These are phyloP conservation scores for Temnothorax nylanderi DNA, from an alignment of 1,140 invertebrate species.

Conservation along the genomic window DNA sequence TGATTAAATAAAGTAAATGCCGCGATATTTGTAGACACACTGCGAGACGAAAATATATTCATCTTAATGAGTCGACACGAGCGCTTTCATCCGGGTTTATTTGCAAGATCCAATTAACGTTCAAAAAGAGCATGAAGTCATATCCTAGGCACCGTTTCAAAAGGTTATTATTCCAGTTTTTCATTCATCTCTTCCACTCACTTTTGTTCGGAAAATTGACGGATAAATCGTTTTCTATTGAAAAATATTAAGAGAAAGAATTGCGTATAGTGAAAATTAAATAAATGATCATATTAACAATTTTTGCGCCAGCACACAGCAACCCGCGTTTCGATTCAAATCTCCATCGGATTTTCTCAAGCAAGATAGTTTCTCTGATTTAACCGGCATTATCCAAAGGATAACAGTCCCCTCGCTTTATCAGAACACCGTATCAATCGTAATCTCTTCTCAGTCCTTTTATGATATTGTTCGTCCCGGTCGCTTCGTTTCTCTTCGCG, in stretches of 20 bases:
- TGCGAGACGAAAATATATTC: slow-evolving; percentile 18
- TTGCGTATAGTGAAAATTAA: neutral
- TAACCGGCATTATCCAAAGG: neutral
- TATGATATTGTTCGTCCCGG: slow-evolving; percentile 30
- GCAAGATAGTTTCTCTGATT: slow-evolving; percentile 12
- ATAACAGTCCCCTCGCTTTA: slow-evolving; percentile 17
- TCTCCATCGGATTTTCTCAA: slow-evolving; percentile 4
- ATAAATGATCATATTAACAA: neutral
- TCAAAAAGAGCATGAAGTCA: slow-evolving; percentile 21
- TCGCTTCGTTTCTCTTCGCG: neutral
- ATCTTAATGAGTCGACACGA: slow-evolving; percentile 11
- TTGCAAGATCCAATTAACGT: slow-evolving; percentile 41
- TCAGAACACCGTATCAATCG: slow-evolving; percentile 18
- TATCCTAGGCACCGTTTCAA: slow-evolving; percentile 18
- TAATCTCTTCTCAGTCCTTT: slow-evolving; percentile 18
- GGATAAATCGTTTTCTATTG: slow-evolving; percentile 35
- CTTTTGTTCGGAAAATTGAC: slow-evolving; percentile 9
- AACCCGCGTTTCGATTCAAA: neutral
- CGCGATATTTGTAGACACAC: slow-evolving; percentile 15
- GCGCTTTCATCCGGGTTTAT: slow-evolving; percentile 24
- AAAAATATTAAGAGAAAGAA: slow-evolving; percentile 30
- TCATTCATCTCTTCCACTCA: slow-evolving; percentile 27
- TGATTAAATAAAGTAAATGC: slow-evolving; percentile 1
- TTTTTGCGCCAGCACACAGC: neutral
- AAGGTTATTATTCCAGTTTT: slow-evolving; percentile 51